Evolutionary conservation across 2,113 vertebrate species (phyloP).

Genomic region (Anas platyrhynchos): DNA sequence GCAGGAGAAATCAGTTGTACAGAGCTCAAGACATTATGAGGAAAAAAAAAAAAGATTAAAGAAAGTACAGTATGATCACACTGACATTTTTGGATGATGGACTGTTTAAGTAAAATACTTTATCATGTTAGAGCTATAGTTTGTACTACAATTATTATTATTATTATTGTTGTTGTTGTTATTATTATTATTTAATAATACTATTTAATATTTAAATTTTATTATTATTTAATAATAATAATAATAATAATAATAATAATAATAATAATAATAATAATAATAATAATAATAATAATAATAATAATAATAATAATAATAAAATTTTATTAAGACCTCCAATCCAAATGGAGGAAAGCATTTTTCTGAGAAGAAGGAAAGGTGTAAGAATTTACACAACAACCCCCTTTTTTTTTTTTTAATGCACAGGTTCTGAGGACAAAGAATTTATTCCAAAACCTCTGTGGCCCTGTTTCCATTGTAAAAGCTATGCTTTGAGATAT

Average conservation of each 20-base stretch:
- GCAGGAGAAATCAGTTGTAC: background rate
- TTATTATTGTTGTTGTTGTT: too few species aligned
- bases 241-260: too few species aligned
- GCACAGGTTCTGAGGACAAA: background rate
- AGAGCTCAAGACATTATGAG: background rate
- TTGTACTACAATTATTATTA: too few species aligned
- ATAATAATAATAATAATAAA: too few species aligned
- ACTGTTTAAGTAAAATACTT: background rate
- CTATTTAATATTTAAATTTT: too few species aligned
- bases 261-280: too few species aligned
- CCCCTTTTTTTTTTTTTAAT: background rate
- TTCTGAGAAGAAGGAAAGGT: background rate
- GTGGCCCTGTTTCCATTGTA: background rate
- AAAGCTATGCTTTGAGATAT: background rate
- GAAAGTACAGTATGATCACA: background rate
- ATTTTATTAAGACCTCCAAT: background rate
- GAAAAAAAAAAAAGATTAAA: background rate
- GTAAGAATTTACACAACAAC: background rate
- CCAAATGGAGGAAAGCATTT: background rate
- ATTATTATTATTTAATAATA: too few species aligned
- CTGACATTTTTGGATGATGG: background rate
- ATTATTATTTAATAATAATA: too few species aligned
- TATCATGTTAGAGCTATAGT: background rate
- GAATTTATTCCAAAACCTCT: background rate
- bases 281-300: too few species aligned